A percentile compares a stretch with the other conserved stretches of the same genome.
phyloP scores from a whole-genome alignment of 2,797 vertebrate genomes.

The Gila robusta region DNA sequence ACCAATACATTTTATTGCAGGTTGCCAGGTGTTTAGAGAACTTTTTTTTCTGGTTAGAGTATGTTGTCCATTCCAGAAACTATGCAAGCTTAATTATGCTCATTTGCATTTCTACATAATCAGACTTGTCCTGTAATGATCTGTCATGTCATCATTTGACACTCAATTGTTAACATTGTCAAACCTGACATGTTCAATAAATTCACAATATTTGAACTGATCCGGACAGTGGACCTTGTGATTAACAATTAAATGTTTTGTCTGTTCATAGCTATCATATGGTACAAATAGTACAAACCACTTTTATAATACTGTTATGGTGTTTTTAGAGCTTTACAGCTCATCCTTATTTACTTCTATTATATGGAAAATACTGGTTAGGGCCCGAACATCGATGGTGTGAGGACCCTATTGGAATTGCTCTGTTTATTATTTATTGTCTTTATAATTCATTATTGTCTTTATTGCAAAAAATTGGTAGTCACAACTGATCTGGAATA shows the following conservation, averaged over 20 bases:
- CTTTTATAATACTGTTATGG: neutral
- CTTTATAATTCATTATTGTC: neutral
- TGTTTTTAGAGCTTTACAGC: neutral
- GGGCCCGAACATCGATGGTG: no score
- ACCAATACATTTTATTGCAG: neutral
- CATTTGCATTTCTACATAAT: neutral
- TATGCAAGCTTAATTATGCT: neutral
- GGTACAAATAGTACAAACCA: neutral
- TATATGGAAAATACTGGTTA: neutral
- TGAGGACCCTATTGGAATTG: no score
- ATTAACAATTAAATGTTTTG: neutral
- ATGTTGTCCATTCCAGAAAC: neutral
- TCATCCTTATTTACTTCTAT: neutral
- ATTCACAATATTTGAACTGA: neutral
- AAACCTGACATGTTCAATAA: neutral
- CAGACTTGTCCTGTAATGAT: neutral
- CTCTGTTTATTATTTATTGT: no score
- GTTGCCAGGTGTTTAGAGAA: neutral
- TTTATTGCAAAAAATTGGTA: neutral
- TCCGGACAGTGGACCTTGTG: neutral
- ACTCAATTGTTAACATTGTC: neutral
- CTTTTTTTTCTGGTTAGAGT: neutral
- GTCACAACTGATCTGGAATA: neutral
- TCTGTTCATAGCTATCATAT: neutral
- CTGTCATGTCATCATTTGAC: neutral